Evolutionary conservation across 2,797 vertebrate species (phyloP), one percentile per base, ranked within the genome.

Genomic region (Tauraco hartlaubi): DNA sequence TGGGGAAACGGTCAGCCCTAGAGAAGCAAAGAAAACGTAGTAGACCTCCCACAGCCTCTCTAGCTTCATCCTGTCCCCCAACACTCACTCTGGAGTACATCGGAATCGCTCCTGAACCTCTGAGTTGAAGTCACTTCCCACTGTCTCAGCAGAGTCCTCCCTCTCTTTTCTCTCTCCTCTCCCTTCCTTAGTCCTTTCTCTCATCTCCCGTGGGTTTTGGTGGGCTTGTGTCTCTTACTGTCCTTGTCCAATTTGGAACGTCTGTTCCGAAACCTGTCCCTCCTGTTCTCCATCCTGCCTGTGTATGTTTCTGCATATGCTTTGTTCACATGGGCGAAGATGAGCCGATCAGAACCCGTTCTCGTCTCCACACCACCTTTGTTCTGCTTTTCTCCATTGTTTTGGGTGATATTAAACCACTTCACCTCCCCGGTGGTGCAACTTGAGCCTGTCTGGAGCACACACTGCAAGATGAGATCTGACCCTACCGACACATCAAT

Each of bases 221-320:
- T 51, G 64, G 20, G 15, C 17, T 68, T 56, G 16, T 33, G 29
- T 29, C 22, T 69, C 69, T 43, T 28, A 68, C 23, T 18, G 56
- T 6, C 3, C 8, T 10, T 33, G 5, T 25, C 41, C 28, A 2
- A 2, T 26, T 21, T 6, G 29, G 5, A 33, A 28, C 2, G 7
- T 20, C 25, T 14, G 4, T 10, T 52, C 43, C 8, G 3, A 5
- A 29, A 16, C 0, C 0, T 3, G 4, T 14, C 41, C 21, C 3
- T 49, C 6, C 3, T 46, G 35, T 22, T 68, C 37, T 35, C 31
- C 26, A 35, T 18, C 33, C 69, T 35, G 59, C 69, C 54, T 1
- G 8, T 5, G 13, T 16, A 58, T 0, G 0, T 29, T 73, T 19
- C 55, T 41, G 16, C 9, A n/a, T 4, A 17, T 49, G n/a, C 8